phyloP scores from a whole-genome alignment of 2,113 vertebrate genomes.

The cat (Felis catus) region DNA sequence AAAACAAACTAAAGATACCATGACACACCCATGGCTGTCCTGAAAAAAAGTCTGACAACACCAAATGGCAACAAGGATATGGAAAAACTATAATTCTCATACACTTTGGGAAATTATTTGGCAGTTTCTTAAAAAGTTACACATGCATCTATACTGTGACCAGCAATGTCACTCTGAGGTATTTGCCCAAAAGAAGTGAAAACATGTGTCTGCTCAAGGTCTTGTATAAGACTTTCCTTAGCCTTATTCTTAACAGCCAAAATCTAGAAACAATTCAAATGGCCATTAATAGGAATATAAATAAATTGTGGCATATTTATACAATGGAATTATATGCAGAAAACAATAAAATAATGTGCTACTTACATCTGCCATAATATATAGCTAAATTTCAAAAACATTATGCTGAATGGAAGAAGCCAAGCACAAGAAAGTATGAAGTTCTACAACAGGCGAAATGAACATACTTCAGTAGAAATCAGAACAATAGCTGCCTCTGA shows the following conservation, averaged over 20 bases:
- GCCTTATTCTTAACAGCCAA: neutral
- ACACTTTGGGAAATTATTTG: neutral
- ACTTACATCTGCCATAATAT: neutral
- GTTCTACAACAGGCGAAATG: neutral
- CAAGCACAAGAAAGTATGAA: neutral
- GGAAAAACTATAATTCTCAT: neutral
- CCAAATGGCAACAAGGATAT: neutral
- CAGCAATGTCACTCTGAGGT: neutral
- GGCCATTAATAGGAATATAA: neutral
- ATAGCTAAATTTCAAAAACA: neutral
- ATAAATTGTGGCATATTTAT: neutral
- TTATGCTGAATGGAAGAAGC: neutral
- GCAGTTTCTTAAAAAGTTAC: constrained; percentile 28
- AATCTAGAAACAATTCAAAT: neutral
- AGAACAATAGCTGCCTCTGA: neutral
- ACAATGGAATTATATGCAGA: neutral
- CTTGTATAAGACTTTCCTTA: neutral
- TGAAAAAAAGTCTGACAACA: neutral
- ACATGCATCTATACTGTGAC: neutral
- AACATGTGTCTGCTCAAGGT: neutral
- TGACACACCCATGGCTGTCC: neutral
- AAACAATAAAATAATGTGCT: neutral
- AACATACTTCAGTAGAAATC: neutral
- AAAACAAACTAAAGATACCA: neutral
- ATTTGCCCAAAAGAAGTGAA: neutral